A percentile compares a stretch with the other conserved stretches of the same genome.
phyloP scores from a whole-genome alignment of 1,140 invertebrate species.

The Chrysopa pallens region DNA sequence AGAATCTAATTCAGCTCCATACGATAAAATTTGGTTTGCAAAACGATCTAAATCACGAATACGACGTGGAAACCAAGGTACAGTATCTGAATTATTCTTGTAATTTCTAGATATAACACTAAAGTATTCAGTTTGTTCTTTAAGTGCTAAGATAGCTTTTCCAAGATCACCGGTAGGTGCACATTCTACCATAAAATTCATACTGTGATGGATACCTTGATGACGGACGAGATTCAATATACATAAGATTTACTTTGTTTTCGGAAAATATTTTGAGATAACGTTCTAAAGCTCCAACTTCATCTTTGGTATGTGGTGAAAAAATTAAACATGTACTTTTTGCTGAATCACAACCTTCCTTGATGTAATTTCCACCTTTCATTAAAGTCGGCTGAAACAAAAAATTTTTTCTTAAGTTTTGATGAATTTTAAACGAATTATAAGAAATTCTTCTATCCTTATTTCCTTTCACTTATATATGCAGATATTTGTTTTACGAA shows the following conservation, averaged over 20 bases:
- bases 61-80: constrained; percentile 94
- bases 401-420: constrained; percentile 3
- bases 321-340: constrained; percentile 69
- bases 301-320: constrained; percentile 60
- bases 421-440: constrained; percentile 6
- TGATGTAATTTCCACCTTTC: constrained; percentile 66
- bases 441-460: not conserved
- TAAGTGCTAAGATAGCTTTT: constrained; percentile 49
- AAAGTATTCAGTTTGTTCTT: constrained; percentile 51
- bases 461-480: too few species aligned
- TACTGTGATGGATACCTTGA: constrained; percentile 54
- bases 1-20: constrained; percentile 83
- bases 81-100: constrained; percentile 57
- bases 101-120: constrained; percentile 77
- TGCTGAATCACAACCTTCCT: constrained; percentile 48
- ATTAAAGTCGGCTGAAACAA: constrained; percentile 52
- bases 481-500: not conserved
- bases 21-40: constrained; percentile 93
- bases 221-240: constrained; percentile 72
- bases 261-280: constrained; percentile 74
- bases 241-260: constrained; percentile 67
- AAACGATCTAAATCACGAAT: constrained; percentile 91
- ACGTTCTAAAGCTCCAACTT: constrained; percentile 71
- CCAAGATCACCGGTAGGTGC: constrained; percentile 54
- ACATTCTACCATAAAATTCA: constrained; percentile 94